Percentiles rank a stretch among this genome's conserved stretches.
Evolutionary conservation across 2,113 vertebrate species (phyloP).

Genomic region (Hemiprocne comata): DNA sequence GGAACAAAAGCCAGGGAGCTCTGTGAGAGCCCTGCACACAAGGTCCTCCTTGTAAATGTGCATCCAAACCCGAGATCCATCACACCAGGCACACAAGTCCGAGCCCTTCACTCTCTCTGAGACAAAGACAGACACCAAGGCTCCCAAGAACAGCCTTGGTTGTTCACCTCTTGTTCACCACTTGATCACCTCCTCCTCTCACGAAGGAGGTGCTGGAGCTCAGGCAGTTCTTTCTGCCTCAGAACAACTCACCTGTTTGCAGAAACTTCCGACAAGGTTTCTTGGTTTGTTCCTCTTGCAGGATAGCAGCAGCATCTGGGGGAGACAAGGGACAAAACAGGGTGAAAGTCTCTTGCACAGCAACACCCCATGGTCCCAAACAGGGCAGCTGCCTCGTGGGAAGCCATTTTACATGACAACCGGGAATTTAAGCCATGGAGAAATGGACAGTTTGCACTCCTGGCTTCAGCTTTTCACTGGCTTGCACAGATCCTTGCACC

Average conservation of each 20-base stretch:
- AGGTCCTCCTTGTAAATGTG: not conserved
- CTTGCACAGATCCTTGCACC: not conserved
- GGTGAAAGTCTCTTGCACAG: not conserved
- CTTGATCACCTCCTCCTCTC: no score
- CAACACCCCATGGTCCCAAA: not conserved
- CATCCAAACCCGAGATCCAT: not conserved
- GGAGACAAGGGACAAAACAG: not conserved
- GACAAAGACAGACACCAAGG: not conserved
- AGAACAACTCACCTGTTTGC: constrained; percentile 70
- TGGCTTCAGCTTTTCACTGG: not conserved
- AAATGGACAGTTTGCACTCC: not conserved
- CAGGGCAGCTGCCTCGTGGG: not conserved
- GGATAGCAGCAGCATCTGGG: constrained; percentile 78
- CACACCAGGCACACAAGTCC: not conserved
- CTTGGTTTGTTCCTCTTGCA: constrained; percentile 83
- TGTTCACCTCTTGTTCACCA: no score
- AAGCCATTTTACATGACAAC: not conserved
- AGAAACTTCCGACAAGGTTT: constrained; percentile 82
- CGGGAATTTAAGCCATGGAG: not conserved
- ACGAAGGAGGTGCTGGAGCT: not conserved
- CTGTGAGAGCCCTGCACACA: fast-evolving
- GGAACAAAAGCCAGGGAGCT: not conserved
- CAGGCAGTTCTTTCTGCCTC: not conserved
- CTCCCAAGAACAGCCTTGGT: not conserved
- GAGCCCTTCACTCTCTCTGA: not conserved